Base-by-base conservation (phyloP, 2,797 vertebrate genomes). In the Luscinia megarhynchos region DNA sequence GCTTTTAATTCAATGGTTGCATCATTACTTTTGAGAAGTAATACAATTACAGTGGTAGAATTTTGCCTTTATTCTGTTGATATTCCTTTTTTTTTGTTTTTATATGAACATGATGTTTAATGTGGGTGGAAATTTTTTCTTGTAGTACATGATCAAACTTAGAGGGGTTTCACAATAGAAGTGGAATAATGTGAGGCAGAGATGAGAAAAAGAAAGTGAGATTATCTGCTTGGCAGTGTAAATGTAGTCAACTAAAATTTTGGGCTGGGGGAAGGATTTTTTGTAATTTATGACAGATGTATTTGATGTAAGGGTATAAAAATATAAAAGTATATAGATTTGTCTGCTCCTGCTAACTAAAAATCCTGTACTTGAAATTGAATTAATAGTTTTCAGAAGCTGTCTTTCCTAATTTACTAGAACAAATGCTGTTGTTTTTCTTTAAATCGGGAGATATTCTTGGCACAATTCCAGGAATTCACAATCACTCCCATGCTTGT, bases 381-480 rank as follows among this genome's bases (percentile, higher is more conserved):
- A 93, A 53, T 36, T 74, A 61, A 72, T 83, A 41, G 27, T 46
- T 86, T 95, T 94, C 94, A 94, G 95, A 94, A 70, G 53, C 66
- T 89, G 30, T 21, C 26, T 82, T 94, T 94, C 53, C 68, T 85
- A 83, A 95, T 96, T 94, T 89, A 55, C 76, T 85, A 67, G 90
- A 78, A 72, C 69, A 94, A 93, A 87, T 90, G 73, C 88, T 80
- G 93, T 79, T 95, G 87, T 92, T 94, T 94, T 94, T 74, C 95
- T 95, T 96, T 96, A 94, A 95, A 92, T 92, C 30, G 32, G 51
- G 87, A 96, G 59, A 94, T 95, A 92, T 79, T 89, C 72, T 84
- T 97, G 89, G 84, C 87, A 91, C 53, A 77, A 81, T 95, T 92
- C 69, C 84, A 91, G 26, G 57, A 66, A 89, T 77, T 96, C 73